A percentile compares a stretch with the other conserved stretches of the same genome.
phyloP scores from a whole-genome alignment of 2,888 invertebrate genomes.

The Congeria kusceri region DNA sequence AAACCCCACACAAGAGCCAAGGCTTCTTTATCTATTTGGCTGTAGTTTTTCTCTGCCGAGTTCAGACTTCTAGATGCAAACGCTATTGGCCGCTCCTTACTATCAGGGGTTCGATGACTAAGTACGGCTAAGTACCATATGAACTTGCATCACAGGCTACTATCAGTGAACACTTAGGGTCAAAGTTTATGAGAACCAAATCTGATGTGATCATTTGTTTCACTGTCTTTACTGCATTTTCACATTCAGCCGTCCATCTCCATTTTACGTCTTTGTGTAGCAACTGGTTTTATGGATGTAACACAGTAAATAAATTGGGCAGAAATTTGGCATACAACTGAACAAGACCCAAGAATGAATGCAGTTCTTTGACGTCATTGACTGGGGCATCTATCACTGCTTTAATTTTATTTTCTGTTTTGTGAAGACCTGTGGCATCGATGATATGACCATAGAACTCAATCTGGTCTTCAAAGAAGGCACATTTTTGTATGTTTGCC shows the following conservation, averaged over 20 bases:
- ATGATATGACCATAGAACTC: slow-evolving; percentile 37
- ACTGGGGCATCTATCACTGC: slow-evolving; percentile 35
- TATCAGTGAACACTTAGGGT: slow-evolving; percentile 71
- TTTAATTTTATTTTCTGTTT: slow-evolving; percentile 26
- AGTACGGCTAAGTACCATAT: slow-evolving; percentile 79
- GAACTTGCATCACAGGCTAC: slow-evolving; percentile 84
- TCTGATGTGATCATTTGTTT: slow-evolving; percentile 71
- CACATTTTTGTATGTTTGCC: slow-evolving; percentile 37
- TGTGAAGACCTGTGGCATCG: slow-evolving; percentile 33
- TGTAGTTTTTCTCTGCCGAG: no score
- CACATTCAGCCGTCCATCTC: slow-evolving; percentile 34
- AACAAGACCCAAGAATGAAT: slow-evolving; percentile 42
- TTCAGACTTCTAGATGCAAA: no score
- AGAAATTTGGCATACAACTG: slow-evolving; percentile 39
- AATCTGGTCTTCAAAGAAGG: slow-evolving; percentile 33
- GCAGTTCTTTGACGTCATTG: slow-evolving; percentile 26
- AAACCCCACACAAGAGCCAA: slow-evolving; percentile 84
- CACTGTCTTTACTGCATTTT: slow-evolving; percentile 35
- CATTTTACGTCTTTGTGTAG: slow-evolving; percentile 20
- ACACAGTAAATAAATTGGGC: slow-evolving; percentile 18
- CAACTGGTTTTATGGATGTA: slow-evolving; percentile 30
- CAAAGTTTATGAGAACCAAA: slow-evolving; percentile 79
- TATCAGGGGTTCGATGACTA: no score
- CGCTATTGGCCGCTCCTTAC: no score
- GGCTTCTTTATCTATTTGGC: slow-evolving; percentile 84